phyloP scores from a whole-genome alignment of 2,113 vertebrate species.

The Tricholaema leucomelas region DNA sequence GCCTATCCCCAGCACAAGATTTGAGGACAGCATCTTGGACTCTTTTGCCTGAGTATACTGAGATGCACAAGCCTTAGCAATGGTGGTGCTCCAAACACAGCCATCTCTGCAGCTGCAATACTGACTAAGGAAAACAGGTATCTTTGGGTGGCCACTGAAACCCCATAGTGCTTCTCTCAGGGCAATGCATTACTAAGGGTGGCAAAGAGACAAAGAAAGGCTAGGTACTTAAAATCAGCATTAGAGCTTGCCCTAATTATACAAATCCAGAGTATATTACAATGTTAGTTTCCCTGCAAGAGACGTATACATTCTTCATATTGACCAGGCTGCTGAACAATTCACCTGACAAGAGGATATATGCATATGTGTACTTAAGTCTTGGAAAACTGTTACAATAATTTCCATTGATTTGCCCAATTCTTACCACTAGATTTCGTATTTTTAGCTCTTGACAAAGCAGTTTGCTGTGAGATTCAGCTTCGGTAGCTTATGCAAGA shows the following conservation, averaged over 20 bases:
- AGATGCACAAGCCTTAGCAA: neutral
- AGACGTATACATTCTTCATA: neutral
- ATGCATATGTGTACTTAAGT: neutral
- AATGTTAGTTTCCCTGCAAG: neutral
- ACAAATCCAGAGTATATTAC: neutral
- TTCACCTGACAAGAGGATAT: neutral
- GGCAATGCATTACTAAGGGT: neutral
- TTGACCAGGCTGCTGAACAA: neutral
- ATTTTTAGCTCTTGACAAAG: neutral
- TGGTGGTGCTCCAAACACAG: neutral
- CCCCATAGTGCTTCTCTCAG: neutral
- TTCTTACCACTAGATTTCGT: neutral
- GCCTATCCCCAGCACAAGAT: rapidly evolving
- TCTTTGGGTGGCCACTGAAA: neutral
- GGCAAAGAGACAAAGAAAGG: neutral
- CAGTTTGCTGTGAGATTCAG: neutral
- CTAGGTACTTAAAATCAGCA: neutral
- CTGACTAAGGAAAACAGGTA: neutral
- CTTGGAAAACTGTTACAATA: neutral
- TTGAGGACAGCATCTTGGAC: neutral
- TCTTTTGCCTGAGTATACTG: neutral
- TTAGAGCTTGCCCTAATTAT: neutral
- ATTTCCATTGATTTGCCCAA: neutral
- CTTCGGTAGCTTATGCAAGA: neutral
- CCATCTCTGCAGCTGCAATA: neutral